These are phyloP conservation scores for Dolomedes plantarius DNA, from an alignment of 2,888 invertebrate species.

Conservation along the genomic window DNA sequence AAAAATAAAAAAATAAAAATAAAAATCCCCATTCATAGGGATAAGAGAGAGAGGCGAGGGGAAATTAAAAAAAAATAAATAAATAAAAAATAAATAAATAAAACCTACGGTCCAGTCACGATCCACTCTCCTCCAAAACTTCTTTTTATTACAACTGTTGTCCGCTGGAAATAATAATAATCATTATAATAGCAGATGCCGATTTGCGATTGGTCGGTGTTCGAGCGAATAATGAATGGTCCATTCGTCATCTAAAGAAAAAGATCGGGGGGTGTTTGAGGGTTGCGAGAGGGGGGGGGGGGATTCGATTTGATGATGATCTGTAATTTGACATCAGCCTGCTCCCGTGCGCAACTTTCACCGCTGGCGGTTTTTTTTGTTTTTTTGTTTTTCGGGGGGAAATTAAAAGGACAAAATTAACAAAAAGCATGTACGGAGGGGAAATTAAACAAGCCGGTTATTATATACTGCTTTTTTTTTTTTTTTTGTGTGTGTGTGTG, in stretches of 20 bases:
- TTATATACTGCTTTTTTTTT: too few relatives aligned
- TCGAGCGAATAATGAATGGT: neutral
- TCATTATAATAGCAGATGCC: neutral
- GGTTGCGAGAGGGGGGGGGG: too few relatives aligned
- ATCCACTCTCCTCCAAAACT: neutral
- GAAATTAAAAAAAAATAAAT: too few relatives aligned
- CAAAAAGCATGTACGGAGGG: neutral
- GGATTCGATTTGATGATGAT: slow-evolving; percentile 27
- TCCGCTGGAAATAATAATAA: neutral
- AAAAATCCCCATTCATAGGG: neutral
- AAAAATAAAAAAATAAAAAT: too few relatives aligned
- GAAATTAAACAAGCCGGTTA: neutral
- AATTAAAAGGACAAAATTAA: slow-evolving; percentile 44
- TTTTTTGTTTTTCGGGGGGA: neutral
- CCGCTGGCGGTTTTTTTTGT: slow-evolving; percentile 24
- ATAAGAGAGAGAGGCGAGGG: too few relatives aligned
- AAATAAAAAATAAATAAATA: too few relatives aligned
- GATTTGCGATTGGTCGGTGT: neutral
- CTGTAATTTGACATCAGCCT: slow-evolving; percentile 19
- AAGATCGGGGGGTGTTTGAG: too few relatives aligned
- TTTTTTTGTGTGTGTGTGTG: too few relatives aligned
- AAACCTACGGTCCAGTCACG: neutral
- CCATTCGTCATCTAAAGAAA: neutral
- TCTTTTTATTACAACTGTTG: neutral
- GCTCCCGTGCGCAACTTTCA: slow-evolving; percentile 14